Evolutionary conservation across 2,888 invertebrate species (phyloP), one percentile per base, ranked within the genome.

Genomic region (Apamea anceps): DNA sequence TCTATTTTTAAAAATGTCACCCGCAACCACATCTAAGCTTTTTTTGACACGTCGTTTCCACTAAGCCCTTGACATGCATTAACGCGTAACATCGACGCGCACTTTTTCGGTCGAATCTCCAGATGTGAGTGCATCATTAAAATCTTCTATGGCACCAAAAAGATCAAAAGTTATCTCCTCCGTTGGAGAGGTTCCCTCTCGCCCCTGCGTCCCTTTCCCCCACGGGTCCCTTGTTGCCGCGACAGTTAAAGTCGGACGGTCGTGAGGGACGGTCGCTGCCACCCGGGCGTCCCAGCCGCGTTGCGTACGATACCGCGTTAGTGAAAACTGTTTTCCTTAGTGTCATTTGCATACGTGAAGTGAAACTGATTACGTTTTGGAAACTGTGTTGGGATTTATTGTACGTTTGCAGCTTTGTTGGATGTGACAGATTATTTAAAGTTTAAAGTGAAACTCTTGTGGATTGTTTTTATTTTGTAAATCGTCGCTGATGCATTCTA

Each of bases 101-200:
- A 95, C 94, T 96, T 96, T 96, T 96, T 97, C 95, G 95, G 93
- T 93, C 90, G 91, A 93, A 93, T 93, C 92, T 94, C 95, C 96
- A 96, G 96, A 96, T 96, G 96, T 95, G 95, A 93, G 94, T 94
- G 95, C 95, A 95, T 96, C 96, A 96, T 97, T 96, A 96, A 96
- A 96, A 96, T 96, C 96, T 95, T 94, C 95, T 95, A 94, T 93
- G 92, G 93, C 93, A 94, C 95, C 95, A 96, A 96, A 96, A 96
- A 96, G 96, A 96, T 97, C 96, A 96, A 96, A 96, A 96, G 96
- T 96, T 96, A 96, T 96, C 96, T 96, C 93, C 93, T 95, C 93
- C 90, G 94, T 92, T 94, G 93, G 94, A 95, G 95, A 94, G 94
- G 90, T 92, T 93, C 93, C 92, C 91, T 91, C 92, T 91, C 93